Base-by-base conservation (phyloP, 2,113 vertebrate species). In the Dasyprocta punctata region DNA sequence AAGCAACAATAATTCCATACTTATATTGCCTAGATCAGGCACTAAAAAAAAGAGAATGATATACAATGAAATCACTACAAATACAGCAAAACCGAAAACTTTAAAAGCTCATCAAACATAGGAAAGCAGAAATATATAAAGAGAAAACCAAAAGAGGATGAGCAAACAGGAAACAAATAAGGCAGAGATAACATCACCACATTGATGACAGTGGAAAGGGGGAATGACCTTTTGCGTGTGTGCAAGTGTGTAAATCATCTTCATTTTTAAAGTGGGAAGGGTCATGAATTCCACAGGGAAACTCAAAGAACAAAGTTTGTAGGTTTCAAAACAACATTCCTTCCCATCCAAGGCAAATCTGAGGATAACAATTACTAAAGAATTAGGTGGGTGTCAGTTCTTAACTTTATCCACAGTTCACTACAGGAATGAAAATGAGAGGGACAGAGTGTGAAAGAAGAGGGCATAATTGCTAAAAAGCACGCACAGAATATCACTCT, bases 141-240 rank as follows among this genome's bases (percentile, higher is more conserved):
- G 20, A 44, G 24, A 81, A 69, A 69, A n/a, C 67, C 19, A 71
- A n/a, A 71, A n/a, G n/a, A n/a, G n/a, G n/a, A 38, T 1, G 7
- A 20, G 20, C n/a, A 38, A 38, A 10, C 19, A 56, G 10, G 56
- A 80, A 80, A n/a, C 33, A 7, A 58, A 58, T 26, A 75, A 24
- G 2, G 10, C 10, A 56, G 4, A n/a, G 1, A 0, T 58, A 58
- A 58, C 4, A 20, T 38, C 12, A n/a, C 2, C 5, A 3, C 24
- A 58, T 24, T 28, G 52, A 28, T 38, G 54, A n/a, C 54, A 41
- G 28, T n/a, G 36, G 11, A 71, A 54, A 36, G n/a, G 17, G 8
- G 2, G 10, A 38, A 63, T 63, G 26, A 30, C 2, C 61, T 30
- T 63, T 17, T 17, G 63, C 33, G 6, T 8, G 61, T 63, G 24